Percentiles rank a stretch among this genome's conserved stretches.
phyloP scores from a whole-genome alignment of 2,888 invertebrate genomes.

The Epinotia demarniana region DNA sequence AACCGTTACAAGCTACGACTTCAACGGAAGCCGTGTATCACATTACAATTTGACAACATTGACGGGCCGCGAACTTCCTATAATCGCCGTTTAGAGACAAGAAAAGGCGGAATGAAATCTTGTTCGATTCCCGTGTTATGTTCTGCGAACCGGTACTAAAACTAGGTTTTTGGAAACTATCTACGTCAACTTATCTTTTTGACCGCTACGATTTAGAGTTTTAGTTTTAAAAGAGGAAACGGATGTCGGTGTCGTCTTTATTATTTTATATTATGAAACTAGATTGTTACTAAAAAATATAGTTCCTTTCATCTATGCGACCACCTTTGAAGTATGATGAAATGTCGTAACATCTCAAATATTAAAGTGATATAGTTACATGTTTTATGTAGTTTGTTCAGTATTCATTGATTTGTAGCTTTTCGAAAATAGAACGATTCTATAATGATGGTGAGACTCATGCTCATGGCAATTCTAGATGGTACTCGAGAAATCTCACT shows the following conservation, averaged over 20 bases:
- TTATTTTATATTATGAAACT: slow-evolving; percentile 76
- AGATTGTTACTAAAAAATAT: slow-evolving; percentile 74
- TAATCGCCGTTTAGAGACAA: slow-evolving; percentile 60
- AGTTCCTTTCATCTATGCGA: slow-evolving; percentile 73
- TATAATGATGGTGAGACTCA: neutral
- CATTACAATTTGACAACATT: slow-evolving; percentile 47
- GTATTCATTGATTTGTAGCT: neutral
- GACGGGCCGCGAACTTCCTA: slow-evolving; percentile 53
- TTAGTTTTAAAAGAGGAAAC: slow-evolving; percentile 71
- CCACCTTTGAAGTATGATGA: slow-evolving; percentile 58
- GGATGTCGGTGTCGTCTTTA: slow-evolving; percentile 77
- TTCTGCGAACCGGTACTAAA: no score
- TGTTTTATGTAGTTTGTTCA: slow-evolving; percentile 22
- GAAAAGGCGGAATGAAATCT: slow-evolving; percentile 53
- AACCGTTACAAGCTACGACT: slow-evolving; percentile 30
- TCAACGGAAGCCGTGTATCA: slow-evolving; percentile 46
- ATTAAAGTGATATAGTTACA: slow-evolving; percentile 51
- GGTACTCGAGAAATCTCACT: no score
- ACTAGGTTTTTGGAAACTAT: no score
- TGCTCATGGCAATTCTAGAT: neutral
- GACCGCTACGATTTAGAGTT: slow-evolving; percentile 54
- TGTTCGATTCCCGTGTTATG: neutral
- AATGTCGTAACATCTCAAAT: slow-evolving; percentile 64
- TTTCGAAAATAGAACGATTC: neutral
- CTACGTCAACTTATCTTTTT: neutral